phyloP scores from a whole-genome alignment of 2,113 vertebrate genomes.

The Apodemus speciosus region DNA sequence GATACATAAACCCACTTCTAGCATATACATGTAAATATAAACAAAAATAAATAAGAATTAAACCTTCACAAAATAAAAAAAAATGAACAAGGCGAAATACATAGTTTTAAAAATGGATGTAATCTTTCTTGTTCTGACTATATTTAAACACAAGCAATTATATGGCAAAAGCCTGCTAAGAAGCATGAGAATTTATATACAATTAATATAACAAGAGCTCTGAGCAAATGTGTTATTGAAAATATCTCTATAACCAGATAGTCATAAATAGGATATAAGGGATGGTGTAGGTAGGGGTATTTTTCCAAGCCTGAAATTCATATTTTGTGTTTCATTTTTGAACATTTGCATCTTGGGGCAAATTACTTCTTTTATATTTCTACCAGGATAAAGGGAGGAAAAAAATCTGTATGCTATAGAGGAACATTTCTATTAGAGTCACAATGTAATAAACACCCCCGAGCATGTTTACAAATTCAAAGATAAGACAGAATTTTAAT shows the following conservation, averaged over 20 bases:
- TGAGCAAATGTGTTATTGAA: conserved; percentile 77
- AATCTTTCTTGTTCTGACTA: conserved; percentile 45
- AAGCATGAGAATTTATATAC: conserved; percentile 57
- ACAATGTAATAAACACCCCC: conserved; percentile 84
- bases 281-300: neutral
- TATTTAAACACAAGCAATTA: conserved; percentile 67
- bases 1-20: neutral
- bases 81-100: neutral
- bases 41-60: neutral
- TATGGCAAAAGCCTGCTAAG: conserved; percentile 53
- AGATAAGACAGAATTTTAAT: conserved; percentile 87
- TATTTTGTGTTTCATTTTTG: conserved; percentile 70
- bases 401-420: conserved; percentile 73
- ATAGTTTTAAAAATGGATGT: conserved; percentile 1
- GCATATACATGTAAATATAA: neutral
- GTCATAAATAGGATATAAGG: conserved; percentile 31
- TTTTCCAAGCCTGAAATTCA: conserved; percentile 77
- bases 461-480: conserved; percentile 86
- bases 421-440: conserved; percentile 79
- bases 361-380: conserved; percentile 76
- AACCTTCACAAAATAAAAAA: neutral
- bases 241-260: conserved; percentile 72
- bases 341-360: conserved; percentile 77
- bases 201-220: conserved; percentile 74
- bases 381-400: conserved; percentile 74